Conservation (phyloP, 2,797 vertebrate genomes). For the Typhlichthys subterraneus region DNA sequence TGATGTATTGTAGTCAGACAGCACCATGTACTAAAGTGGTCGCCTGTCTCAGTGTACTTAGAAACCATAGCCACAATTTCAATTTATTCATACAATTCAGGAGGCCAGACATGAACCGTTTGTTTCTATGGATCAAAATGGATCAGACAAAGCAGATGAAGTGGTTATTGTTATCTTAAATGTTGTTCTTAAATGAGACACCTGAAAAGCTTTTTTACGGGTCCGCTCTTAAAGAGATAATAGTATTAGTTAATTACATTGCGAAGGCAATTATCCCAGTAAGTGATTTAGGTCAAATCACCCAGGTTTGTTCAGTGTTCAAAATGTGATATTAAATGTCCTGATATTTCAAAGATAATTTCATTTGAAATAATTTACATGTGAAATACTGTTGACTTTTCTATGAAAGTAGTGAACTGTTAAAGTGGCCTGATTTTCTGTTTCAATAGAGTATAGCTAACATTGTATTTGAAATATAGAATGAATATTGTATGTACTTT, state of each 20-base stretch:
- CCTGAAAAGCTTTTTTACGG: background rate
- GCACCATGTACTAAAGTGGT: background rate
- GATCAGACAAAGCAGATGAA: slow-evolving; percentile 65
- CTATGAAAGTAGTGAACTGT: slow-evolving; percentile 13
- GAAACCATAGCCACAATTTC: slow-evolving; percentile 9
- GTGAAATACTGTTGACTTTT: slow-evolving; percentile 7
- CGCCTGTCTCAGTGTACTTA: background rate
- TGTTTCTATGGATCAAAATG: slow-evolving; percentile 27
- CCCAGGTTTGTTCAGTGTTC: too few relatives aligned
- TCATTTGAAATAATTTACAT: background rate
- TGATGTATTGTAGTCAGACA: slow-evolving; percentile 8
- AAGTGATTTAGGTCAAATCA: too few relatives aligned
- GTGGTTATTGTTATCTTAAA: background rate
- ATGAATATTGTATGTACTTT: too few relatives aligned
- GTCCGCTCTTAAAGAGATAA: slow-evolving; percentile 33
- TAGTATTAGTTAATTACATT: slow-evolving; percentile 40
- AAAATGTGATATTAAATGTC: background rate
- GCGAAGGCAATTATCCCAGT: background rate
- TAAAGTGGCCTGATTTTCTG: too few relatives aligned
- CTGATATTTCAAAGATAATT: background rate
- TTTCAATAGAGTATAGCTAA: too few relatives aligned
- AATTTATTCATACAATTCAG: slow-evolving; percentile 16
- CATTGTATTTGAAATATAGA: too few relatives aligned
- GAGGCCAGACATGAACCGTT: slow-evolving; percentile 44
- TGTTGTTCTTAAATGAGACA: slow-evolving; percentile 19